Evolutionary conservation across 92 coral and sea anemone genomes (phyloP), one percentile per base, ranked within the genome.

Genomic region (Pocillopora meandrina): DNA sequence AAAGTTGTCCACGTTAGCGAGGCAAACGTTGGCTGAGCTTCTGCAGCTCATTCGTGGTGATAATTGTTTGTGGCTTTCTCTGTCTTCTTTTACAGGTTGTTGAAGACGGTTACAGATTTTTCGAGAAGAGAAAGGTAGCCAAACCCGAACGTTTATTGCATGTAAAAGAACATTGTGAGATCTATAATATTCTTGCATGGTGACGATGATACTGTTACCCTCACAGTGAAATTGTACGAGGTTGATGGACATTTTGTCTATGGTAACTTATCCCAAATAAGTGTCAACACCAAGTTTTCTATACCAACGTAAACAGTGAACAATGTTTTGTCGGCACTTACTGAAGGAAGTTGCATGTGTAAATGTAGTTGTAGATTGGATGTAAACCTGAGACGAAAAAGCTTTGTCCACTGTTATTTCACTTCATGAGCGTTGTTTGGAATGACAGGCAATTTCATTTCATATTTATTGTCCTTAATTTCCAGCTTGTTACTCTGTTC

Each of bases 61-160:
- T 42, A 42, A 42, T 42, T 42, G 4, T 42, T 68, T 57, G 31
- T 60, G 74, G 21, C 35, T 16, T 62, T 1, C 31, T 19, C 55
- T 16, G 18, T 52, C n/a, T 49, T 58, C 65, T 35, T 59, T 17
- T 77, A 13, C 75, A 93, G 97, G 97, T 93, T 87, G 97, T 93
- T 33, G 97, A 93, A 67, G 97, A 93, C 82, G 97, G 97, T 17
- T 93, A 93, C 95, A 89, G 97, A 80, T 93, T 93, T 89, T 93
- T 93, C 72, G 97, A 93, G 77, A 93, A 93, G 78, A 82, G 97
- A 91, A 91, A 93, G 92, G 97, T 93, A 72, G 13, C 35, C 33
- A 5, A 17, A 59, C 14, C 13, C 10, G 16, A 7, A 7, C 62
- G 14, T 12, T 59, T 16, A 59, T 12, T 16, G 62, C 14, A 16